A percentile compares a stretch with the other conserved stretches of the same genome.
Conservation (phyloP, 2,113 vertebrate species). For the Maccullochella peelii region DNA sequence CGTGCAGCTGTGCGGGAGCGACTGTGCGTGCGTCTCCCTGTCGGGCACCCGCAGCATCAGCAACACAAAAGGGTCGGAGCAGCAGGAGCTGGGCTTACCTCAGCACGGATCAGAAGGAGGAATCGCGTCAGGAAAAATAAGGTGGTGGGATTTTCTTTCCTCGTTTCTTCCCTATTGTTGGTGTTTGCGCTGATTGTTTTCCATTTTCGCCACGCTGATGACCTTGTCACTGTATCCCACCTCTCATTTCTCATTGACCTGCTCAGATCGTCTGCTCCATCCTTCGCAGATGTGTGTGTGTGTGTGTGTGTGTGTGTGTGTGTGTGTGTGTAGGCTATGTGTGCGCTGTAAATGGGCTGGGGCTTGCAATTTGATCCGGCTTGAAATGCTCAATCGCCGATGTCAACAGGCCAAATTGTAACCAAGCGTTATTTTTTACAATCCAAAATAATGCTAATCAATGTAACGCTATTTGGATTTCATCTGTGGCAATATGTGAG, state of each 20-base stretch:
- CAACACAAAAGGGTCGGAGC: constrained; percentile 82
- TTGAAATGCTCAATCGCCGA: constrained; percentile 64
- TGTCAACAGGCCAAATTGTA: constrained; percentile 43
- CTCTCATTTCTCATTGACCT: constrained; percentile 68
- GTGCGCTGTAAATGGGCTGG: constrained; percentile 52
- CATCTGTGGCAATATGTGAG: constrained; percentile 4
- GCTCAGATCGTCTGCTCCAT: constrained; percentile 68
- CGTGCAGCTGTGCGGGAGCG: constrained; percentile 81
- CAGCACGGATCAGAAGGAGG: constrained; percentile 41
- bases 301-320: neutral
- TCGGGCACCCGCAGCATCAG: constrained; percentile 85
- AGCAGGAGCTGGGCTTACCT: constrained; percentile 46
- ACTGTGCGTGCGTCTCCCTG: constrained; percentile 63
- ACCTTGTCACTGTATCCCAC: constrained; percentile 74
- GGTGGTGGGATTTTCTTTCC: constrained; percentile 39
- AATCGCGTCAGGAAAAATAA: constrained; percentile 26
- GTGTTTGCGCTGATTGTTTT: constrained; percentile 6
- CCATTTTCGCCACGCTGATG: constrained; percentile 57
- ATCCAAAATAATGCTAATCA: neutral
- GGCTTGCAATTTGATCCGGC: constrained; percentile 51
- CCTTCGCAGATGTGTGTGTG: constrained; percentile 51
- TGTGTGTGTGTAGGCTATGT: constrained; percentile 4
- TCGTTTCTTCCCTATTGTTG: constrained; percentile 5
- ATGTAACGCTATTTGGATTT: neutral
- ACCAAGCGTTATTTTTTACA: neutral